Conservation (phyloP, 2,113 vertebrate genomes). For the Candoia aspera region DNA sequence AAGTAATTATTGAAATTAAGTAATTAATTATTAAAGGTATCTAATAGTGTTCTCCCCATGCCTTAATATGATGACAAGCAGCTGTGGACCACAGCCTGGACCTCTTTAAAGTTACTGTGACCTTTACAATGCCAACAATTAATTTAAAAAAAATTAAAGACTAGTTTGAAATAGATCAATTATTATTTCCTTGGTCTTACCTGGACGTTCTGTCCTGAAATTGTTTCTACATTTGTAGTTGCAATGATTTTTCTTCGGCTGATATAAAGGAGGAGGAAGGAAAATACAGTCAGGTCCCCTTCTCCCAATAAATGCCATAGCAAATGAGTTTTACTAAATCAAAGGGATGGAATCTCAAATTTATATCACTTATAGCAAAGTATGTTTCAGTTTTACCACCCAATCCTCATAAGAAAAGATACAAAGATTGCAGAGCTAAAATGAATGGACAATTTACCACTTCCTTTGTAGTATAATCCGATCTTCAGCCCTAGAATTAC, state of each 20-base stretch:
- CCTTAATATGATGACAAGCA: neutral
- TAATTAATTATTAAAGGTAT: neutral
- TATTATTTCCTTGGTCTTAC: slow-evolving; percentile 48
- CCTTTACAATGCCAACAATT: neutral
- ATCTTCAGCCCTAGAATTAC: neutral
- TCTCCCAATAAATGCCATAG: neutral
- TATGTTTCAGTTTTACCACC: neutral
- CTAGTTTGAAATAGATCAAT: neutral
- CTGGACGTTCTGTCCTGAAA: slow-evolving; percentile 35
- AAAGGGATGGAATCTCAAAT: neutral
- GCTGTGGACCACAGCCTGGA: neutral
- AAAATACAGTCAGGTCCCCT: slow-evolving; percentile 6
- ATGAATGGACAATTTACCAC: neutral
- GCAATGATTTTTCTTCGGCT: slow-evolving; percentile 40
- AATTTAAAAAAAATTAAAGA: neutral
- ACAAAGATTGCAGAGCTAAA: neutral
- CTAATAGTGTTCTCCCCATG: neutral
- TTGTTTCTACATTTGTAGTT: slow-evolving; percentile 35
- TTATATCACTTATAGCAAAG: neutral
- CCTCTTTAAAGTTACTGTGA: neutral
- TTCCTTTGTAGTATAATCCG: neutral
- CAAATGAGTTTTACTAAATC: slow-evolving; percentile 1
- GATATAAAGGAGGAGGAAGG: neutral
- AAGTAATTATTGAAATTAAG: neutral
- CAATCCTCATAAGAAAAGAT: neutral